phyloP scores from a whole-genome alignment of 2,797 vertebrate genomes.

The Danio kyathit region DNA sequence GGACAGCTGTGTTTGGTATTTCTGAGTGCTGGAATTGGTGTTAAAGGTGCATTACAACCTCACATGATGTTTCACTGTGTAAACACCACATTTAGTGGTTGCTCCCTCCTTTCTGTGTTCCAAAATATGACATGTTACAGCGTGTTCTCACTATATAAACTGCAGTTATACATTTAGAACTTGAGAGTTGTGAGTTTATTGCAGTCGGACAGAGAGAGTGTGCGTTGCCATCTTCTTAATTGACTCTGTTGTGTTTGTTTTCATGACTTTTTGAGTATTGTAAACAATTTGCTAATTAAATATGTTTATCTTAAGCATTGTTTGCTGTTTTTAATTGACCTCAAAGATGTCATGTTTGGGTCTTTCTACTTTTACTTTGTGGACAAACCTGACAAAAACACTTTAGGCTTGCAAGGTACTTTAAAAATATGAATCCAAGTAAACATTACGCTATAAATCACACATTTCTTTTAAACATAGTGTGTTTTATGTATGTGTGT shows the following conservation, averaged over 20 bases:
- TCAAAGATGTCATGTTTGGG: constrained; percentile 3
- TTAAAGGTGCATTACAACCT: constrained; percentile 65
- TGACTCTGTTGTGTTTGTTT: constrained; percentile 78
- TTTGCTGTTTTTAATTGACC: constrained; percentile 11
- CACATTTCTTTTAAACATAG: neutral
- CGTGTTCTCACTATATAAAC: constrained; percentile 78
- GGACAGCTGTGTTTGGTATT: constrained; percentile 32
- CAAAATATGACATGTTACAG: constrained; percentile 75
- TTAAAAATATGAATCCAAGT: neutral
- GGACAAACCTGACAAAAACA: neutral
- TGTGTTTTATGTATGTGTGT: too few species aligned
- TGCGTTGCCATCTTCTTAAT: constrained; percentile 82
- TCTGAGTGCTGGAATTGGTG: constrained; percentile 54
- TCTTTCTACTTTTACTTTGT: constrained; percentile 16
- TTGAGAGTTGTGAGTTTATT: constrained; percentile 78
- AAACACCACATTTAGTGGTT: constrained; percentile 68
- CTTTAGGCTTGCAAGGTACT: neutral
- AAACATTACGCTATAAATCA: neutral
- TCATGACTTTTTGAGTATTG: constrained; percentile 80
- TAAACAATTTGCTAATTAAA: constrained; percentile 79
- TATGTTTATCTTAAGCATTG: constrained; percentile 79
- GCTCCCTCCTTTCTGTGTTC: constrained; percentile 68
- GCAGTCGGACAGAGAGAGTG: constrained; percentile 65
- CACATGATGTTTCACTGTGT: constrained; percentile 74
- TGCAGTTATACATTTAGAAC: constrained; percentile 81